Percentiles rank a stretch among this genome's conserved stretches.
Conservation (phyloP, 2,888 invertebrate genomes). For the Drosophila yooni region DNA sequence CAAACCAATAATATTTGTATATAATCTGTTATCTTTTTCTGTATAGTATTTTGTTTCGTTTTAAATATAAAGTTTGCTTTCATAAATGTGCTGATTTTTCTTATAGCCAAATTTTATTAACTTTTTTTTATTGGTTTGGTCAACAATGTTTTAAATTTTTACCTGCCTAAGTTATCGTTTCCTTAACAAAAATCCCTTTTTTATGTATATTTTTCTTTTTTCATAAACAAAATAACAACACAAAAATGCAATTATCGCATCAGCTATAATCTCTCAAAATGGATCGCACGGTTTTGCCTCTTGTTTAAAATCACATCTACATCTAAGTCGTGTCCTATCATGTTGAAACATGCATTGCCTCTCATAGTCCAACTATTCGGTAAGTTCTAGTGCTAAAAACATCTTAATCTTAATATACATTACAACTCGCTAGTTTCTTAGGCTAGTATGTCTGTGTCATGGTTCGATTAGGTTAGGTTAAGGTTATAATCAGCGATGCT, state of each 20-base stretch:
- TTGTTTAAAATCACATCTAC: conserved; percentile 76
- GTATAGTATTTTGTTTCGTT: conserved; percentile 21
- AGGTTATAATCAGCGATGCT: conserved; percentile 23
- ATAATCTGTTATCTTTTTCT: conserved; percentile 50
- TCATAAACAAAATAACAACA: conserved; percentile 69
- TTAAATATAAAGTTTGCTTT: conserved; percentile 66
- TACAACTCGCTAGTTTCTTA: conserved; percentile 67
- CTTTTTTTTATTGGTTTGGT: conserved; percentile 61
- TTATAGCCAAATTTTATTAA: conserved; percentile 65
- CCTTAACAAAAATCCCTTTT: conserved; percentile 49
- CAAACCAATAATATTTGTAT: conserved; percentile 82
- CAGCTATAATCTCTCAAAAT: conserved; percentile 49
- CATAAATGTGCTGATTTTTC: conserved; percentile 60
- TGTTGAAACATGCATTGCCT: conserved; percentile 45
- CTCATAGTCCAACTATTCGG: conserved; percentile 58
- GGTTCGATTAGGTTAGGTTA: conserved; percentile 29
- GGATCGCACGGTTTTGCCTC: conserved; percentile 36
- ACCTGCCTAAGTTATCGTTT: conserved; percentile 47
- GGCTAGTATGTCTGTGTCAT: conserved; percentile 40
- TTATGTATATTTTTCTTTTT: conserved; percentile 15
- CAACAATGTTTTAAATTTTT: conserved; percentile 72
- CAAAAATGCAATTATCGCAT: conserved; percentile 61
- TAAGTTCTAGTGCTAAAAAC: conserved; percentile 75
- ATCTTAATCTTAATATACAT: conserved; percentile 71
- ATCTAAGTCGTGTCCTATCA: conserved; percentile 64